These are phyloP conservation scores for Odontocerum albicorne DNA, from an alignment of 2,888 invertebrate species.

Conservation along the genomic window DNA sequence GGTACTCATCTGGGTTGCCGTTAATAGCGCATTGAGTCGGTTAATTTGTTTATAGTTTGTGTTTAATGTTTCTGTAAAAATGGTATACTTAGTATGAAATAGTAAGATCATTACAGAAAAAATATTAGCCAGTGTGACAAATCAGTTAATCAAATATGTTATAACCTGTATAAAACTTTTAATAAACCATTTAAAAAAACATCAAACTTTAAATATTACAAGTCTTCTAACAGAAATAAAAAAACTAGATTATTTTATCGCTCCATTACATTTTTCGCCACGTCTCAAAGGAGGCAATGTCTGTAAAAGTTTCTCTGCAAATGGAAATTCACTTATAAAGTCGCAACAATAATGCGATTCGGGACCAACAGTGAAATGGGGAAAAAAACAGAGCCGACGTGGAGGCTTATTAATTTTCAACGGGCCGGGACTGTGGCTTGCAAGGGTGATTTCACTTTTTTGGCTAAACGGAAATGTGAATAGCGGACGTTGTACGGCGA, in stretches of 20 bases:
- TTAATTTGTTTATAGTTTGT: no score
- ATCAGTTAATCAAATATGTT: neutral
- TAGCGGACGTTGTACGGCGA: no score
- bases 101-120: neutral
- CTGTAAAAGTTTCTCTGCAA: constrained; percentile 29
- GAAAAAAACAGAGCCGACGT: constrained; percentile 1
- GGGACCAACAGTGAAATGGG: no score
- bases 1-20: no score
- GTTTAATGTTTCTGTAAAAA: neutral
- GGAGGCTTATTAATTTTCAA: constrained; percentile 29
- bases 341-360: constrained; percentile 34
- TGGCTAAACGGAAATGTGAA: no score
- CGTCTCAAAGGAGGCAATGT: constrained; percentile 22
- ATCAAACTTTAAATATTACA: no score
- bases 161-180: neutral
- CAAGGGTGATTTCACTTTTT: no score
- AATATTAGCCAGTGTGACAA: neutral
- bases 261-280: constrained; percentile 26
- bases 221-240: no score
- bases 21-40: no score
- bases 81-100: neutral
- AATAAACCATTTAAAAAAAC: no score
- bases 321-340: constrained; percentile 35
- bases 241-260: no score
- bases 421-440: constrained; percentile 4